Percentiles rank a stretch among this genome's conserved stretches.
Evolutionary conservation across 1,140 invertebrate genomes (phyloP).

Genomic region (Ladona fulva): DNA sequence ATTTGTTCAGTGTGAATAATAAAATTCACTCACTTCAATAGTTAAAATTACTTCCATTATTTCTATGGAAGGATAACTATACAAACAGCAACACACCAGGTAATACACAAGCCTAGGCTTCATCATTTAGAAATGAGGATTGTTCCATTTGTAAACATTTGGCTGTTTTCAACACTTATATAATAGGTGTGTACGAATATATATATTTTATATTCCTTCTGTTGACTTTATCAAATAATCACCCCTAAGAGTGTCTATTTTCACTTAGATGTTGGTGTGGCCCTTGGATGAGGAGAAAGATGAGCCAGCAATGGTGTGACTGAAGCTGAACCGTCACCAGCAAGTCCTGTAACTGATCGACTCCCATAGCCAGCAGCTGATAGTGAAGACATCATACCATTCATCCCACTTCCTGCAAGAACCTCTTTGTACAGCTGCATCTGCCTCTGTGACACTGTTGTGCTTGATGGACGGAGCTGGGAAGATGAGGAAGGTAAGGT

Average conservation of each 20-base stretch:
- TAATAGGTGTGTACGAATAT: not conserved
- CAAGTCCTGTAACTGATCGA: not conserved
- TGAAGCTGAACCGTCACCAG: slow-evolving; percentile 9
- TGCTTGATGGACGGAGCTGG: slow-evolving; percentile 17
- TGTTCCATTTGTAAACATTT: not conserved
- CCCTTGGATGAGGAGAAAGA: not conserved
- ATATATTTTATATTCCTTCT: not conserved
- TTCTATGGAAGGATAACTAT: not conserved
- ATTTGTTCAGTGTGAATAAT: not conserved
- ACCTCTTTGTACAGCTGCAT: slow-evolving; percentile 39
- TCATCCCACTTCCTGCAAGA: slow-evolving; percentile 12
- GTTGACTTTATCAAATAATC: not conserved
- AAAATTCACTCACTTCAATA: not conserved
- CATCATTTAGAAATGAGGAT: slow-evolving; percentile 4
- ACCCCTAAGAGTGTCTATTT: not conserved
- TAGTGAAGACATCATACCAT: not conserved
- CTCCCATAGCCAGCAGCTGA: not conserved
- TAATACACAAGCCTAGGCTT: not conserved
- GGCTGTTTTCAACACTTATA: not conserved
- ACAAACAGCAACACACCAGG: slow-evolving; percentile 7
- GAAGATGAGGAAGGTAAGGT: slow-evolving; percentile 21
- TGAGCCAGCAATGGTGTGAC: not conserved
- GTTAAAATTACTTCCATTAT: not conserved
- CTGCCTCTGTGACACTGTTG: slow-evolving; percentile 29
- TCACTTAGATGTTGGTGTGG: slow-evolving; percentile 13